These are phyloP conservation scores for Tenthredo livida DNA, from an alignment of 2,888 invertebrate species.

Conservation along the genomic window DNA sequence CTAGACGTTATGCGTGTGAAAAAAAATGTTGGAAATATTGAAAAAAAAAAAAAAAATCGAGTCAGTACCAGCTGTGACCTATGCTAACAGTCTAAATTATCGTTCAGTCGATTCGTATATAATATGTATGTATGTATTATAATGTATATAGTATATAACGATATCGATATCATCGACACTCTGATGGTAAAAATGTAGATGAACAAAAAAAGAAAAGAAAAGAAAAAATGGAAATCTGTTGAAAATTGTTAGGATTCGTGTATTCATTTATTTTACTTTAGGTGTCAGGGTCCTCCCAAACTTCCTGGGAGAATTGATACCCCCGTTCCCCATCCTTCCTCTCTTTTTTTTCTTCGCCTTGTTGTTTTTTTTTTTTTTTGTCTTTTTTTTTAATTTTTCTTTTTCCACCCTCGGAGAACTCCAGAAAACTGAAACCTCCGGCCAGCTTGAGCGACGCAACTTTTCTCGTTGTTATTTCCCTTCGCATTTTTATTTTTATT, in stretches of 20 bases:
- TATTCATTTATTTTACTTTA: conserved; percentile 37
- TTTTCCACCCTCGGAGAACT: neutral
- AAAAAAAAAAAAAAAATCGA: neutral
- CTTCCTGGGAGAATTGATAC: conserved; percentile 26
- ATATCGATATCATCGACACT: neutral
- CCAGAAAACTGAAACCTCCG: conserved; percentile 31
- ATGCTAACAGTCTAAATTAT: conserved; percentile 9
- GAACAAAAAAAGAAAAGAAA: neutral
- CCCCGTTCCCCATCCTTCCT: neutral
- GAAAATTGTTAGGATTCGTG: conserved; percentile 27
- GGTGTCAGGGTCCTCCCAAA: conserved; percentile 11
- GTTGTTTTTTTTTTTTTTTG: neutral
- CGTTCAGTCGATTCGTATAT: neutral
- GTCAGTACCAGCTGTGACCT: neutral
- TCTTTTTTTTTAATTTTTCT: neutral
- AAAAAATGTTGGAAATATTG: neutral
- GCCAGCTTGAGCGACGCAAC: neutral
- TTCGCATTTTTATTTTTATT: conserved; percentile 25
- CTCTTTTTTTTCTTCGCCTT: neutral
- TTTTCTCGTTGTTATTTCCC: conserved; percentile 32
- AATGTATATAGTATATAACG: neutral
- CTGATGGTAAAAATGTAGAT: neutral
- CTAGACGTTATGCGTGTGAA: neutral
- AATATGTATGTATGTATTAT: too few relatives aligned
- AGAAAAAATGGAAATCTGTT: neutral